These are phyloP conservation scores for Leucozona laternaria DNA, from an alignment of 2,888 invertebrate species.

Conservation along the genomic window DNA sequence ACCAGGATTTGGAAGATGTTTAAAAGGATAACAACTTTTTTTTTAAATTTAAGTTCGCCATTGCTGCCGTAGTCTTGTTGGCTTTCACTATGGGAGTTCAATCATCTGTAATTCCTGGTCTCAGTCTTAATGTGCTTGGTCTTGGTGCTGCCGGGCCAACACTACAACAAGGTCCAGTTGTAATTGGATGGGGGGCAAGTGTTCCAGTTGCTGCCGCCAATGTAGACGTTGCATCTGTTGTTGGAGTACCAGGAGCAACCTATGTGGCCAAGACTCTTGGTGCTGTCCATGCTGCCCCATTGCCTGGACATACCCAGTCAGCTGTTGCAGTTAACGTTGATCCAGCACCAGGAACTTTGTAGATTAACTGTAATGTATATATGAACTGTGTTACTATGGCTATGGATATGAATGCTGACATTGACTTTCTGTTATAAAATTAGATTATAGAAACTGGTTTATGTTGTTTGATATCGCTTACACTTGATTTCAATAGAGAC, in stretches of 20 bases:
- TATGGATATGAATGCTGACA: background rate
- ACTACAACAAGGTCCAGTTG: slow-evolving; percentile 43
- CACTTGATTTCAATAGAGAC: background rate
- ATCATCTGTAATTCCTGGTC: slow-evolving; percentile 78
- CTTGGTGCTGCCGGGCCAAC: slow-evolving; percentile 38
- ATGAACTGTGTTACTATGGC: background rate
- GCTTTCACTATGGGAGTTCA: slow-evolving; percentile 81
- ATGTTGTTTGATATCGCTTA: background rate
- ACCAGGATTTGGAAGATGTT: background rate
- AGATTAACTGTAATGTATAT: background rate
- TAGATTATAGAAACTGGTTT: background rate
- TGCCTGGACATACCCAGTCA: slow-evolving; percentile 80
- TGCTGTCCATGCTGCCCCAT: slow-evolving; percentile 80
- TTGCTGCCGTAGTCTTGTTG: slow-evolving; percentile 81
- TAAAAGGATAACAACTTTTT: background rate
- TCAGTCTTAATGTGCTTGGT: slow-evolving; percentile 1
- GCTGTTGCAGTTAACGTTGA: slow-evolving; percentile 80
- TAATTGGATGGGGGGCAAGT: slow-evolving; percentile 50
- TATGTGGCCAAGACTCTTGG: slow-evolving; percentile 81
- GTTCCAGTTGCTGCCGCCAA: slow-evolving; percentile 26
- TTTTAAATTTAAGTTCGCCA: slow-evolving; percentile 79
- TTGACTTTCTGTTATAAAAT: background rate
- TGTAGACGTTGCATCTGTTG: slow-evolving; percentile 52
- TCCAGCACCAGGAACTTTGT: slow-evolving; percentile 80
- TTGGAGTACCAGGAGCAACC: slow-evolving; percentile 78